These are phyloP conservation scores for Pyrrhura leucotis DNA, from an alignment of 2,797 vertebrate species.

Conservation along the genomic window DNA sequence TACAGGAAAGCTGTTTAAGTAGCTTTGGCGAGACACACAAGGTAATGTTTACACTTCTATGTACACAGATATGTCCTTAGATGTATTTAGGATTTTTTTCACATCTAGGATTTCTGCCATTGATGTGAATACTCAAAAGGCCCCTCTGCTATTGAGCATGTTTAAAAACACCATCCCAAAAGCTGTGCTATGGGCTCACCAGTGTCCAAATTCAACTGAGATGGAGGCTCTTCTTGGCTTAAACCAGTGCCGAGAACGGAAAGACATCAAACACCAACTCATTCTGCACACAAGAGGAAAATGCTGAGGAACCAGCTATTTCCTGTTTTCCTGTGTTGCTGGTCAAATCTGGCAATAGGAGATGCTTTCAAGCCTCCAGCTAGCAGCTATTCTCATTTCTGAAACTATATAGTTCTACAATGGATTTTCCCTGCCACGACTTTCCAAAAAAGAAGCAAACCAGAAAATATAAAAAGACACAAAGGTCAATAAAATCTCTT, in stretches of 20 bases:
- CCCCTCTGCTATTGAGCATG: background rate
- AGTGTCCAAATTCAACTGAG: background rate
- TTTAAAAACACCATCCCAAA: background rate
- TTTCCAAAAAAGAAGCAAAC: conserved; percentile 13
- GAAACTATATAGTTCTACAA: background rate
- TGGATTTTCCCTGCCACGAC: background rate
- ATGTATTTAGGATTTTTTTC: background rate
- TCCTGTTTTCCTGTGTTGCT: background rate
- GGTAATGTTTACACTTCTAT: conserved; percentile 9
- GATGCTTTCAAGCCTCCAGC: background rate
- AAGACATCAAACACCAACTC: background rate
- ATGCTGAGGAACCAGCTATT: background rate
- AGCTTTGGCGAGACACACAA: background rate
- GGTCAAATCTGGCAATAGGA: background rate
- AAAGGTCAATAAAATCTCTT: conserved; percentile 30
- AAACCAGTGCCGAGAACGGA: background rate
- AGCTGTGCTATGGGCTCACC: background rate
- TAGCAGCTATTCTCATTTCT: background rate
- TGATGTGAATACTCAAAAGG: background rate
- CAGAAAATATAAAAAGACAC: background rate
- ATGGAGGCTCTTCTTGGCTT: background rate
- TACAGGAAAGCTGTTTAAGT: conserved; percentile 21
- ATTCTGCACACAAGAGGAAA: background rate
- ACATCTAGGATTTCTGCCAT: background rate
- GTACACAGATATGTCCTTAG: background rate